phyloP scores from a whole-genome alignment of 2,888 invertebrate genomes.

The Hirtodrosophila duncani region DNA sequence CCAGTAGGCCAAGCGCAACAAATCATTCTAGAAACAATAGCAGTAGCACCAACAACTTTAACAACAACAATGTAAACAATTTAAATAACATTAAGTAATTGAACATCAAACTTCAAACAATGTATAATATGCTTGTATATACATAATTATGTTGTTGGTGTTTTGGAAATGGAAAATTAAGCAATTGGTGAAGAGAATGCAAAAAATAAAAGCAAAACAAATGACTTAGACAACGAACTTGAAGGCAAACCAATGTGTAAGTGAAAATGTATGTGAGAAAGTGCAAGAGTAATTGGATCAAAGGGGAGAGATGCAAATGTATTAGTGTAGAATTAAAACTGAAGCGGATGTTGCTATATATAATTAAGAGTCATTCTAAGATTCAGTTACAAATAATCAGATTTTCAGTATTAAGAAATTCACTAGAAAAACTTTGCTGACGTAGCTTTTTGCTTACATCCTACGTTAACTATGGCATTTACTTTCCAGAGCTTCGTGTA shows the following conservation, averaged over 20 bases:
- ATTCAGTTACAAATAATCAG: neutral
- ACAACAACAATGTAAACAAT: slow-evolving; percentile 34
- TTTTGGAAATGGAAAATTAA: slow-evolving; percentile 6
- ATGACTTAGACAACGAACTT: slow-evolving; percentile 69
- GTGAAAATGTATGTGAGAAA: neutral
- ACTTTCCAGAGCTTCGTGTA: too few relatives aligned
- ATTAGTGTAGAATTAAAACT: too few relatives aligned
- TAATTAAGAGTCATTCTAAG: neutral
- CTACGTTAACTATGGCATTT: too few relatives aligned
- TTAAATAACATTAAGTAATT: slow-evolving; percentile 55
- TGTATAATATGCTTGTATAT: slow-evolving; percentile 21
- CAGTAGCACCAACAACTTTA: slow-evolving; percentile 13
- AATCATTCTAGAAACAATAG: slow-evolving; percentile 48
- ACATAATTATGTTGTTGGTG: slow-evolving; percentile 14
- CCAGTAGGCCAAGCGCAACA: slow-evolving; percentile 59
- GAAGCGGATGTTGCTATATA: neutral
- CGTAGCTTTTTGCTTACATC: too few relatives aligned
- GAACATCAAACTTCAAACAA: slow-evolving; percentile 40
- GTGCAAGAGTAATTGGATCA: neutral
- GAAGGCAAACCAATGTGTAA: too few relatives aligned
- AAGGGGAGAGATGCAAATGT: neutral
- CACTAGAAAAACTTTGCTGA: too few relatives aligned
- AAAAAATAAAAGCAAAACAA: slow-evolving; percentile 51
- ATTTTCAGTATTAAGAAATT: neutral
- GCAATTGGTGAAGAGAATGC: slow-evolving; percentile 24